These are phyloP conservation scores for Bos indicus DNA, from an alignment of 2,113 vertebrate species.

Conservation along the genomic window DNA sequence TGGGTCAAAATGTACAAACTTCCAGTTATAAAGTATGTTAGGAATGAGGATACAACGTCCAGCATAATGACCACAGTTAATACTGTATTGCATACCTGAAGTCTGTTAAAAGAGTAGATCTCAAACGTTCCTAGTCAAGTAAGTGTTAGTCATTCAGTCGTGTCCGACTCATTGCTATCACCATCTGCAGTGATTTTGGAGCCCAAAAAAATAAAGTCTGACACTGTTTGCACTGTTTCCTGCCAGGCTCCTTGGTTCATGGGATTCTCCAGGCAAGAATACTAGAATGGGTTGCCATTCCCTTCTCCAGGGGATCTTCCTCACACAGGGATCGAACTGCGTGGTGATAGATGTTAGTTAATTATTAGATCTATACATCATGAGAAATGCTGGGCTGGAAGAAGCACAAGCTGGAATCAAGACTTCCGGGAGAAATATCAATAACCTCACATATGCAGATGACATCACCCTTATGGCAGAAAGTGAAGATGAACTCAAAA, in stretches of 20 bases:
- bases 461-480: too few relatives aligned
- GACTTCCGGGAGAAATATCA: too few relatives aligned
- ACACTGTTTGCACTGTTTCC: background rate
- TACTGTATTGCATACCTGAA: rapidly evolving
- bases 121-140: background rate
- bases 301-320: background rate
- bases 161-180: background rate
- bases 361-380: background rate
- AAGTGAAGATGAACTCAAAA: too few relatives aligned
- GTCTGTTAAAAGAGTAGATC: background rate
- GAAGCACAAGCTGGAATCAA: too few relatives aligned
- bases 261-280: background rate
- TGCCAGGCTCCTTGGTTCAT: background rate
- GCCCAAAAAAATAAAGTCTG: too few relatives aligned
- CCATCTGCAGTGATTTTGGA: too few relatives aligned
- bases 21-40: background rate
- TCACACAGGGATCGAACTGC: background rate
- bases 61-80: background rate
- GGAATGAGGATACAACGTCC: background rate
- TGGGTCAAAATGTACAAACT: background rate
- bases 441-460: too few relatives aligned
- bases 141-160: background rate
- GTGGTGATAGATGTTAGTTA: background rate
- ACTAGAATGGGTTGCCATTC: background rate
- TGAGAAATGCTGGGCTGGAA: too few relatives aligned